phyloP scores from a whole-genome alignment of 2,888 invertebrate species.

The Liodrosophila aerea region DNA sequence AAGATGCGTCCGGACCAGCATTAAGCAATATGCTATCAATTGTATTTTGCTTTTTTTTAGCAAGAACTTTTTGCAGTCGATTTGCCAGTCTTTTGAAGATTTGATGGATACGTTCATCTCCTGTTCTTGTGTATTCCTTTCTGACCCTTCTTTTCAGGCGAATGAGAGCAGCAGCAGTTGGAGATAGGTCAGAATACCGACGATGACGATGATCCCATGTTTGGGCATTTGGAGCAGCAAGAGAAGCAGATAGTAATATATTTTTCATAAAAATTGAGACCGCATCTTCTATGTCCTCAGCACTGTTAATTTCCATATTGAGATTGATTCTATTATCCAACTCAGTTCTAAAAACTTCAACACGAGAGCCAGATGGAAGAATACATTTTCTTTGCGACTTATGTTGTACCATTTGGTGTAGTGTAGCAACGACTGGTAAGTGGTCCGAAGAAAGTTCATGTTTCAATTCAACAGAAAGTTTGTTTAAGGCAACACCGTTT shows the following conservation, averaged over 20 bases:
- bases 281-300: no score
- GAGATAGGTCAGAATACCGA: no score
- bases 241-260: no score
- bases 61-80: constrained; percentile 7
- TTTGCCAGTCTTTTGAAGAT: constrained; percentile 7
- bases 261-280: no score
- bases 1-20: background rate
- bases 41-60: background rate
- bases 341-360: constrained; percentile 5
- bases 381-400: background rate
- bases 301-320: background rate
- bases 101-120: constrained; percentile 6
- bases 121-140: constrained; percentile 11
- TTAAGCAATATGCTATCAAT: background rate
- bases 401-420: background rate
- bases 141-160: background rate
- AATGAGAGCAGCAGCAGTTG: no score
- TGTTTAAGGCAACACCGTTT: constrained; percentile 2
- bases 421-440: constrained; percentile 7
- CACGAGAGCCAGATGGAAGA: constrained; percentile 3
- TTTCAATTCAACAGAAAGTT: background rate
- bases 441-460: constrained; percentile 13
- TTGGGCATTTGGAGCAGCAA: no score
- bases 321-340: constrained; percentile 10
- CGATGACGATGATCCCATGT: no score